These are phyloP conservation scores for Nautilus pompilius DNA, from an alignment of 1,140 invertebrate species.

Conservation along the genomic window DNA sequence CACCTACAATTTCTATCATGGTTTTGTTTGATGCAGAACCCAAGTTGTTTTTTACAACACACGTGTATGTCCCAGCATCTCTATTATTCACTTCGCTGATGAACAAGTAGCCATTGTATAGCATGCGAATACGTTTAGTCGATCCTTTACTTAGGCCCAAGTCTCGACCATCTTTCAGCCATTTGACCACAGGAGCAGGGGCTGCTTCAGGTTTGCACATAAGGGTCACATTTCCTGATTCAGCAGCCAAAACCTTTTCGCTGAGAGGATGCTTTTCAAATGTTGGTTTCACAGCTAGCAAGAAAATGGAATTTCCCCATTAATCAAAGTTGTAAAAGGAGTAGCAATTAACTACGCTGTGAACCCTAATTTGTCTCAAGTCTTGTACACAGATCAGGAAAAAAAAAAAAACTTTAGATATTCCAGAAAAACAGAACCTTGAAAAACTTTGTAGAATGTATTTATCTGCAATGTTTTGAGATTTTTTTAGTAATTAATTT, in stretches of 20 bases:
- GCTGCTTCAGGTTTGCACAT: slow-evolving; percentile 91
- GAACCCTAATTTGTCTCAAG: too few relatives aligned
- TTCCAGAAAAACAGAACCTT: too few relatives aligned
- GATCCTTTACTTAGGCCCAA: slow-evolving; percentile 58
- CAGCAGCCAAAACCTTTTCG: slow-evolving; percentile 82
- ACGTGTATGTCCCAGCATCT: slow-evolving; percentile 40
- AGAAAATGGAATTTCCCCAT: too few relatives aligned
- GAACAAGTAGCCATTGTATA: slow-evolving; percentile 37
- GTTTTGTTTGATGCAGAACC: slow-evolving; percentile 24
- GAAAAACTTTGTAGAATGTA: too few relatives aligned
- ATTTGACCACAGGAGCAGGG: slow-evolving; percentile 71
- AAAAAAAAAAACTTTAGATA: too few relatives aligned
- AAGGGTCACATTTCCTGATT: slow-evolving; percentile 88
- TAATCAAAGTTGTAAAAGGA: too few relatives aligned
- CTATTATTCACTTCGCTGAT: slow-evolving; percentile 19
- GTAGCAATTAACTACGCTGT: too few relatives aligned
- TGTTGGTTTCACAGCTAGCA: slow-evolving; percentile 75
- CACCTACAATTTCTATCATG: slow-evolving; percentile 30
- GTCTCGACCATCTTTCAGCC: slow-evolving; percentile 85
- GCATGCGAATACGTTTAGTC: slow-evolving; percentile 19
- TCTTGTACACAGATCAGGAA: too few relatives aligned
- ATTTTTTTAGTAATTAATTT: too few relatives aligned
- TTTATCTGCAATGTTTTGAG: too few relatives aligned
- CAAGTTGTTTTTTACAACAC: slow-evolving; percentile 32
- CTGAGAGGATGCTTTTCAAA: slow-evolving; percentile 88